These are phyloP conservation scores for Brachionus asplanchnoidis DNA, from an alignment of 1,140 invertebrate genomes.

Conservation along the genomic window DNA sequence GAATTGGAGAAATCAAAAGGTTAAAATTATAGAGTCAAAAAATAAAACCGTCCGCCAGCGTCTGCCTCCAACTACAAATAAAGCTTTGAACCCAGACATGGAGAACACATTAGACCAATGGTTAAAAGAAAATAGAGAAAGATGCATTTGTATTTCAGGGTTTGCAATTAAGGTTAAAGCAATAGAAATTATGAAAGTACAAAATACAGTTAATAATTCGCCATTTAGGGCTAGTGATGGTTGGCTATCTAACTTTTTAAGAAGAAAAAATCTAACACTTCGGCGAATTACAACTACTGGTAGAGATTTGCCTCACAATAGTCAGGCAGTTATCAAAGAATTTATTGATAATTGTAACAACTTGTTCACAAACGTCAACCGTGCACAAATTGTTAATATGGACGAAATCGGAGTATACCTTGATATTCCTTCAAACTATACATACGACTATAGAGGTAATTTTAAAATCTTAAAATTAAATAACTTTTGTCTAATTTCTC, in stretches of 20 bases:
- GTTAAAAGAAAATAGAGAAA: constrained; percentile 5
- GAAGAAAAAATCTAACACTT: not conserved
- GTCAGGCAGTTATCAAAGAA: not conserved
- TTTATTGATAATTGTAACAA: not conserved
- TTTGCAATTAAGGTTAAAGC: constrained; percentile 2
- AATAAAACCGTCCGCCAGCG: not conserved
- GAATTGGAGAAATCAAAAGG: not conserved
- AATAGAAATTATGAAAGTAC: not conserved
- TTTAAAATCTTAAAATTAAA: not conserved
- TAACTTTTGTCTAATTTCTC: not conserved
- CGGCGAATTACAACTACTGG: not conserved
- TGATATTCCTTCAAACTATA: not conserved
- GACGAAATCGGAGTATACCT: not conserved
- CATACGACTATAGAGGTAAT: not conserved
- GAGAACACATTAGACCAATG: not conserved
- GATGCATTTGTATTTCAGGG: not conserved
- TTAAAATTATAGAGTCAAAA: not conserved
- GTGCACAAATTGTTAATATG: not conserved
- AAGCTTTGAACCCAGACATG: not conserved
- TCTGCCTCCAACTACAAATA: not conserved
- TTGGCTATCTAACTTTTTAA: not conserved
- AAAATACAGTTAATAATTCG: not conserved
- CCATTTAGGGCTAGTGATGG: constrained; percentile 5
- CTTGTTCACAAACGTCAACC: not conserved
- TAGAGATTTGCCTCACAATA: not conserved